Evolutionary conservation across 2,113 vertebrate genomes (phyloP).

Genomic region (Cyanoliseus patagonus): DNA sequence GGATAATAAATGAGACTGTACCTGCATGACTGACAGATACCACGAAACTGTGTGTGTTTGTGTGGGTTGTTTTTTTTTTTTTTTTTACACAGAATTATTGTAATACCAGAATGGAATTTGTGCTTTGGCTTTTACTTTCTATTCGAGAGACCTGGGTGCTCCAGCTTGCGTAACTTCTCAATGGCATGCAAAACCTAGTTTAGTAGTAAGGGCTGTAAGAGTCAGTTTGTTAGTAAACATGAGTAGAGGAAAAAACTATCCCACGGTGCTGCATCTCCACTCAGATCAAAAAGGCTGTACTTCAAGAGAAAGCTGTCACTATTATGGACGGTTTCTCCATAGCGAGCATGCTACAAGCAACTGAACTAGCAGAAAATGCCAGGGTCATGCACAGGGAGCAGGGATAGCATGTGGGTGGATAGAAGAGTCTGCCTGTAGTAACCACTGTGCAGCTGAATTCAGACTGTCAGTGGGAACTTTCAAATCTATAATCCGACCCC

Average conservation of each 20-base stretch:
- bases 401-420: neutral
- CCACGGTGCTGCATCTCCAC: neutral
- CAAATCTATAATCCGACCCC: neutral
- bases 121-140: neutral
- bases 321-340: neutral
- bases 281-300: neutral
- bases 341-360: accelerated
- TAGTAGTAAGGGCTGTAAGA: neutral
- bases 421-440: neutral
- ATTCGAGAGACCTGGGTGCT: neutral
- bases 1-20: neutral
- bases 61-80: no score
- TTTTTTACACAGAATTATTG: neutral
- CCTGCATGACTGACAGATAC: neutral
- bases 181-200: neutral
- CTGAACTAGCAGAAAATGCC: neutral
- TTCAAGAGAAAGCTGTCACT: neutral
- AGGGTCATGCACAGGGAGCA: neutral
- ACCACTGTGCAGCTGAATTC: neutral
- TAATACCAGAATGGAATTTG: neutral
- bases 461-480: neutral
- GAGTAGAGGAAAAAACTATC: neutral
- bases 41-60: neutral
- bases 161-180: neutral
- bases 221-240: neutral